Percentiles rank a stretch among this genome's conserved stretches.
phyloP scores from a whole-genome alignment of 1,140 invertebrate species.

The Xylocopa sonorina region DNA sequence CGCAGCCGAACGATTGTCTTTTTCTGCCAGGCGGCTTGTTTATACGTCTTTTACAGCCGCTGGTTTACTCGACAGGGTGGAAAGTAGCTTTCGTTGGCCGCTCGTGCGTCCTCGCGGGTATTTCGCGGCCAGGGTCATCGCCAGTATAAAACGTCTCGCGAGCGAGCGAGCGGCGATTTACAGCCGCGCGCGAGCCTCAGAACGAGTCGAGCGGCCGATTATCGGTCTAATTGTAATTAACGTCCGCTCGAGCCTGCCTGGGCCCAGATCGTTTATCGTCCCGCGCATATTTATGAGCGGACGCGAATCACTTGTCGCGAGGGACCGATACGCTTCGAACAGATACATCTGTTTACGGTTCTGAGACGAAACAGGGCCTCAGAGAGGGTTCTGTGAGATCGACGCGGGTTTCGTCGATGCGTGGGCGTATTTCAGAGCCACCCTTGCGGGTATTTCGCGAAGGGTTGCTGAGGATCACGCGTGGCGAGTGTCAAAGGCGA shows the following conservation, averaged over 20 bases:
- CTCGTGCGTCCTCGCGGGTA: conserved; percentile 18
- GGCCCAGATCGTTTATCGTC: conserved; percentile 53
- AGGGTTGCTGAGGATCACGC: no score
- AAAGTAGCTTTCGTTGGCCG: conserved; percentile 25
- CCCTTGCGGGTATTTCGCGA: no score
- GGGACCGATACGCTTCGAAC: conserved; percentile 25
- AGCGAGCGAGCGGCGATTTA: conserved; percentile 54
- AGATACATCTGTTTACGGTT: conserved; percentile 45
- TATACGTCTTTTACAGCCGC: neutral
- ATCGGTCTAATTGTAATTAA: conserved; percentile 67
- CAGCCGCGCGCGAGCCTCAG: conserved; percentile 26
- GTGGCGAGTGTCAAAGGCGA: no score
- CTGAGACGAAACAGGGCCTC: no score
- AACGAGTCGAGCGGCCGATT: conserved; percentile 60
- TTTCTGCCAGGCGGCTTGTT: neutral
- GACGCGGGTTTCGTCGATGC: no score
- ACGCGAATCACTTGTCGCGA: conserved; percentile 45
- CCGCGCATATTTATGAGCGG: conserved; percentile 55
- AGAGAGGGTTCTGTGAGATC: no score
- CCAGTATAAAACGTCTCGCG: conserved; percentile 58
- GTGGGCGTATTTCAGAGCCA: no score
- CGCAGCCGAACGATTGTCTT: no score
- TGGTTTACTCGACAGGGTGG: neutral
- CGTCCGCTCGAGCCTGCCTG: conserved; percentile 33
- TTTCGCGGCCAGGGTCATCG: conserved; percentile 50